These are phyloP conservation scores for Ornithoptera priamus DNA, from an alignment of 2,888 invertebrate species.

Conservation along the genomic window DNA sequence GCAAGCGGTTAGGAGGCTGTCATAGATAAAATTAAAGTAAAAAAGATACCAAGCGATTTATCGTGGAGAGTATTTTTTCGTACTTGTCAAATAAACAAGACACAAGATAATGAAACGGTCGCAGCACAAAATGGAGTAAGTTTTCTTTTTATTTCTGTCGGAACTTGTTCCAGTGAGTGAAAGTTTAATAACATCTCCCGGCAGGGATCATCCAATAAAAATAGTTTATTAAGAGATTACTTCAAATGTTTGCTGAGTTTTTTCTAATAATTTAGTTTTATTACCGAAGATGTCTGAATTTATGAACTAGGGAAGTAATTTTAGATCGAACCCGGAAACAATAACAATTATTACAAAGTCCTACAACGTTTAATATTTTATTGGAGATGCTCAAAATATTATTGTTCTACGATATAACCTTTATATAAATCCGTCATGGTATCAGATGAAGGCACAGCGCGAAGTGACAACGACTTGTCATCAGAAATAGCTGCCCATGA, in stretches of 20 bases:
- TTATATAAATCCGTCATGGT: too few species aligned
- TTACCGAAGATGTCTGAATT: background rate
- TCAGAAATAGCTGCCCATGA: too few species aligned
- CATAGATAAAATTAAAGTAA: background rate
- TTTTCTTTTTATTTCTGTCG: background rate
- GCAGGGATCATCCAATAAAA: conserved; percentile 1
- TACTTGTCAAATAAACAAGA: conserved; percentile 9
- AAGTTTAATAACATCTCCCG: conserved; percentile 3
- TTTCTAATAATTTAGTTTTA: background rate
- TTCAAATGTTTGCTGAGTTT: background rate
- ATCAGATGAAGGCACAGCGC: too few species aligned
- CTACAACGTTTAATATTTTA: too few species aligned
- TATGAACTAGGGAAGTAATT: background rate
- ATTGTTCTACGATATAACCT: too few species aligned
- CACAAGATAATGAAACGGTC: background rate
- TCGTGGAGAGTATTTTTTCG: background rate
- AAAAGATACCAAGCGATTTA: background rate
- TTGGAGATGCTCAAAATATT: too few species aligned
- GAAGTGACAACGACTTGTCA: too few species aligned
- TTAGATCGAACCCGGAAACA: background rate
- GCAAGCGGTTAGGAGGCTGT: too few species aligned
- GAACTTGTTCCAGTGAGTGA: background rate
- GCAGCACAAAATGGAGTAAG: background rate
- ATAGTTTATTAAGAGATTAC: background rate
- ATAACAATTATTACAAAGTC: background rate